These are phyloP conservation scores for Gryllus bimaculatus DNA, from an alignment of 1,140 invertebrate species.

Conservation along the genomic window DNA sequence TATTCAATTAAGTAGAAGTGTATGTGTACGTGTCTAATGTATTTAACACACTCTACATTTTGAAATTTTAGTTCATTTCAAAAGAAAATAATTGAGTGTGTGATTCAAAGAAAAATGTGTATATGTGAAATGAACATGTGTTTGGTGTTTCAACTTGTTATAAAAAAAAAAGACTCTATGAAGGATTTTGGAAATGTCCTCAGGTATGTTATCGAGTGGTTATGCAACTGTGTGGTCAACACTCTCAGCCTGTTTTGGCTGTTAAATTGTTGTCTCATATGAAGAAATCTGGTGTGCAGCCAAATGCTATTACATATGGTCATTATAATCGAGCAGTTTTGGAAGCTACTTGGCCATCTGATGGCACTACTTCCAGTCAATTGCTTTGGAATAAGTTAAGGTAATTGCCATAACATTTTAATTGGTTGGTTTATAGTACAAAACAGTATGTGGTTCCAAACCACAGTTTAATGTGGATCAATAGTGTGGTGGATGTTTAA, in stretches of 20 bases:
- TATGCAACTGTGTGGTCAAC: slow-evolving; percentile 96
- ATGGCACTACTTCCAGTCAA: slow-evolving; percentile 69
- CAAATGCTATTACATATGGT: slow-evolving; percentile 97
- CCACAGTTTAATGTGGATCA: too few relatives aligned
- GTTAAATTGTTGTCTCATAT: slow-evolving; percentile 91
- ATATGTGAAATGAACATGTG: too few relatives aligned
- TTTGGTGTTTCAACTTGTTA: too few relatives aligned
- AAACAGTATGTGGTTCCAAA: too few relatives aligned
- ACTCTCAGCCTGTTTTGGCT: slow-evolving; percentile 86
- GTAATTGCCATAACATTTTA: slow-evolving; percentile 16
- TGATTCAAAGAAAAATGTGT: too few relatives aligned
- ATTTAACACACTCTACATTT: too few relatives aligned
- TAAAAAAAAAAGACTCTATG: slow-evolving; percentile 6
- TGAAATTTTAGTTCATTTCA: too few relatives aligned
- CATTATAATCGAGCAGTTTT: slow-evolving; percentile 76
- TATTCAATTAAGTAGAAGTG: too few relatives aligned
- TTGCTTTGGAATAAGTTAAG: slow-evolving; percentile 86
- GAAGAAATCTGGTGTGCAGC: slow-evolving; percentile 87
- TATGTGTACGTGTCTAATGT: too few relatives aligned
- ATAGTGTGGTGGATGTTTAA: too few relatives aligned
- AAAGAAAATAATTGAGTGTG: too few relatives aligned
- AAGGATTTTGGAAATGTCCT: slow-evolving; percentile 14
- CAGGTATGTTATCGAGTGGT: slow-evolving; percentile 94
- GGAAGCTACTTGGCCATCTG: slow-evolving; percentile 88
- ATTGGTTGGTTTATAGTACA: too few relatives aligned